Evolutionary conservation across 1,140 invertebrate species (phyloP), one percentile per base, ranked within the genome.

Genomic region (Neomicropteryx cornuta): DNA sequence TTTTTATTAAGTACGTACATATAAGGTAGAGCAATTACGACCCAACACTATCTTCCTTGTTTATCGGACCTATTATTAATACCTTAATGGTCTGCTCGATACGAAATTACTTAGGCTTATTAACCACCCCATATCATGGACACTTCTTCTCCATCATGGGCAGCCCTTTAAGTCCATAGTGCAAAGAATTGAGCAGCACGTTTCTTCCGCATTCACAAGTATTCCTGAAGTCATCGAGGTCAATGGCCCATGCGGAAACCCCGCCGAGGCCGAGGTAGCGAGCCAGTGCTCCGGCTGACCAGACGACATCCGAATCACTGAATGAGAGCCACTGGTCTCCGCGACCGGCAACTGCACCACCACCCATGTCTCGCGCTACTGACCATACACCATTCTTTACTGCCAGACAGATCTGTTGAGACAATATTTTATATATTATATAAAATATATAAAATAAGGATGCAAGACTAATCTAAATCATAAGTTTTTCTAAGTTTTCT

Each of bases 321-420:
- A 82, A 92, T 0, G 81, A 78, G 2, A 86, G 79, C 87, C 87
- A 91, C 57, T 90, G 85, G 38, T 77, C 74, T 0, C 76, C 79
- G 35, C 62, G 70, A 27, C 71, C 73, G 0, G 81, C 81, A 54
- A 79, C 87, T 2, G 86, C 81, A 4, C 85, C 87, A 17, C 75
- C 72, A 32, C 70, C 43, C 1, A 70, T 65, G 50, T 81, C 80
- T 44, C 72, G 65, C 3, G 73, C 67, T 3, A 85, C 73, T 4
- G 62, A 71, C 83, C 83, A 88, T 11, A 72, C 71, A 20, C 63
- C 56, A 2, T 62, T 69, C 43, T 72, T 71, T 2, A 81, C 57
- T 43, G 70, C 61, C 30, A 72, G 61, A 48, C 81, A 83, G 30
- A 83, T 77, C 68, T 85, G 41, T 14, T 44, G 45, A n/a, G 22